Base-by-base conservation (phyloP, 2,797 vertebrate genomes). In the Adelosebastes latens region DNA sequence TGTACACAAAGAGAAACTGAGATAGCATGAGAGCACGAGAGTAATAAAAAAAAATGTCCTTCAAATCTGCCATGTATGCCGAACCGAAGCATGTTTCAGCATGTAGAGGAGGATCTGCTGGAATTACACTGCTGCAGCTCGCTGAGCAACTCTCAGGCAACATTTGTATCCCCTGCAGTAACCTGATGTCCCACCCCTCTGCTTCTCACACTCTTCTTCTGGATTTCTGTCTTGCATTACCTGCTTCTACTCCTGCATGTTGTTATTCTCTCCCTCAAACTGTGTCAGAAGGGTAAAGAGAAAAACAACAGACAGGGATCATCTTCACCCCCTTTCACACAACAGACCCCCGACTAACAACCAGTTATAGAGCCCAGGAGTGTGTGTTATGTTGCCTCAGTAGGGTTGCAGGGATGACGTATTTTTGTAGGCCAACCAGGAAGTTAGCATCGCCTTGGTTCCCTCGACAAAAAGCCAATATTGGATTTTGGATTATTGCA, bases 41-140 rank as follows among this genome's bases (percentile, higher is more conserved):
- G 75, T 79, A 85, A 84, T 73, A 61, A 80, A 82, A 53, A 36
- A 49, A 72, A 72, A 80, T 36, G 34, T 75, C 81, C 76, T 81
- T 22, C 66, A 63, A 70, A 70, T 79, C 53, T 69, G 71, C 77
- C 72, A 39, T 70, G 84, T 84, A 84, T 85, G 68, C 75, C 61
- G 70, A 91, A 83, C 72, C 11, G 9, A 78, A 66, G 42, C 79
- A 49, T 87, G 87, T 88, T 87, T 84, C 85, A 46, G 70, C 77
- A 77, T 82, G 80, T 68, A 52, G 73, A 74, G 72, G 72, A 83
- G 84, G 49, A 82, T 52, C 76, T 81, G 70, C 39, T 85, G 84
- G 88, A 88, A 79, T 86, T 62, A 85, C 83, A 52, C 59, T 13
- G 72, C 86, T 34, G 85, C 79, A 90, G 86, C 82, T 89, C 62